Base-by-base conservation (phyloP, 2,113 vertebrate genomes). In the Cyanocitta stelleri region DNA sequence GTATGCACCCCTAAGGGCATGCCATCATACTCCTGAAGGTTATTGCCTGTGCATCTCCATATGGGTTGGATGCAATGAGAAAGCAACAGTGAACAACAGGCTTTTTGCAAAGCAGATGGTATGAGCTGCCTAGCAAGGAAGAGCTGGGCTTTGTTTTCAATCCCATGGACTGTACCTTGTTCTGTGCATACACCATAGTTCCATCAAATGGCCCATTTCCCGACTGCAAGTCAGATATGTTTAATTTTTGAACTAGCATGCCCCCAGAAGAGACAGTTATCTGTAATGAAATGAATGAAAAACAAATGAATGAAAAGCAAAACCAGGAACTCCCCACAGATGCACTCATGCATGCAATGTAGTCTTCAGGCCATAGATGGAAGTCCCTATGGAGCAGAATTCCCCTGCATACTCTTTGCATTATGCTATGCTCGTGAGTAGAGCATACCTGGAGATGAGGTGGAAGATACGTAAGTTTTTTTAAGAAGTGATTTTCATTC, bases 211-310 rank as follows among this genome's bases (percentile, higher is more conserved):
- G 69, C n/a, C 98, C 98, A 49, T 72, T 98, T 96, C 93, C 98
- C 3, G 97, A 98, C 97, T 99, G 98, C 67, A 99, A 98, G 96
- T 99, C 98, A 11, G 98, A 98, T 26, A 98, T 5, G 10, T 98
- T 97, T 82, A 99, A 68, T 92, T 98, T 99, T 95, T 99, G 98
- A 8, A 99, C 98, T 64, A 99, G 97, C 98, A 99, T 99, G 54
- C 98, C 98, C 16, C 99, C 98, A 7, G 99, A 99, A 8, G 99
- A 99, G 76, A 99, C 98, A 0, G 98, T 99, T 71, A 99, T 91
- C 99, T 99, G 96, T 24, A 96, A 97, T 39, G 46, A 88, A 35
- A 89, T 59, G 74, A 79, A 88, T 26, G 43, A 61, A 56, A 74
- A 94, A 19, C 41, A 43, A 56, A 46, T 33, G 11, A 85, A 76